Evolutionary conservation across 2,113 vertebrate genomes (phyloP), one percentile per base, ranked within the genome.

Genomic region (Mixornis gularis): DNA sequence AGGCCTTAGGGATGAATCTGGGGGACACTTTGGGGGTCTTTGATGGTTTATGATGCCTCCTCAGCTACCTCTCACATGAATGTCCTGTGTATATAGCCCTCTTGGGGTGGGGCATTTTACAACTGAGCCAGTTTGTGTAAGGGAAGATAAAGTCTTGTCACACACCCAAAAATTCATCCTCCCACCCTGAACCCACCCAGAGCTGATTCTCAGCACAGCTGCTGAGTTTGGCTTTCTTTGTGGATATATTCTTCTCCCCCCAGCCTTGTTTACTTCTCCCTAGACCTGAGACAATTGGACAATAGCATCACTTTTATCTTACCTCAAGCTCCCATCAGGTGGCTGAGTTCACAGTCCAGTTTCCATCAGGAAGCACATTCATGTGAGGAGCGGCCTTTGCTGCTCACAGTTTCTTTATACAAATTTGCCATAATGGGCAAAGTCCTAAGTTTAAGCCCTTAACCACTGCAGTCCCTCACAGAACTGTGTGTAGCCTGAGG

Each of bases 1-100:
- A 36, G 30, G 32, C 44, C 44, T 38, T 3, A 27, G 44, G 38
- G 43, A 18, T 32, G 3, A 36, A 26, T 32, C 2, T 32, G 18
- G 12, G 44, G 38, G 3, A 44, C 9, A 8, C 12, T 59, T 43
- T 1, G 1, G 15, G 51, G 5, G 2, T 52, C 14, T 52, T 52
- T 27, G 44, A 12, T 26, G 17, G 32, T 27, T 59, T 22, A 32
- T 68, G 17, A 10, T 14, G 52, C 22, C 12, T 68, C 44, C 44
- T 73, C 49, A 48, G 10, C 24, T 56, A 12, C 29, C 24, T 68
- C 46, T 24, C 27, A n/a, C 1, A 3, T 13, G 3, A 27, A 16
- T 19, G 6, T 36, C 32, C 38, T 2, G 3, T 58, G 21, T 13
- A 26, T 10, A 5, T 59, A 32, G 11, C 44, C 14, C 36, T 36